Conservation (phyloP, 2,113 vertebrate species). For the Danionella cerebrum region DNA sequence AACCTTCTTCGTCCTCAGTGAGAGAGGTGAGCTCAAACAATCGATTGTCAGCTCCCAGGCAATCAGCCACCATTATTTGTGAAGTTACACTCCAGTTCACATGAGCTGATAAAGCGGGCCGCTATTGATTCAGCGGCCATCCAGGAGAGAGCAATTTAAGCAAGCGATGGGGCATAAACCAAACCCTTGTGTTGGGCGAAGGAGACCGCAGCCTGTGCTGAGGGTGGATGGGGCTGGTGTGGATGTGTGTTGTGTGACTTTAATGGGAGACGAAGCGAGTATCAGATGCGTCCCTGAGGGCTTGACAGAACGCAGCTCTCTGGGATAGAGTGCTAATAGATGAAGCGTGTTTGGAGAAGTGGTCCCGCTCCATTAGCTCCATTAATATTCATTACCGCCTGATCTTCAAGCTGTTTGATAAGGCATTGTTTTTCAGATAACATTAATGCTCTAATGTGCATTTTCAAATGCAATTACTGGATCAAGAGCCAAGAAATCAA, state of each 20-base stretch:
- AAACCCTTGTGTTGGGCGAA: conserved; percentile 54
- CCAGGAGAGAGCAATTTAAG: conserved; percentile 79
- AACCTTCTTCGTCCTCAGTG: conserved; percentile 20
- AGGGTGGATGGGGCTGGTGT: conserved; percentile 22
- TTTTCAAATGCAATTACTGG: background rate
- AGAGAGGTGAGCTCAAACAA: conserved; percentile 40
- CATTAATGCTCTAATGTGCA: background rate
- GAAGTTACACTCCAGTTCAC: conserved; percentile 87
- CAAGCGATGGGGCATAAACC: conserved; percentile 70
- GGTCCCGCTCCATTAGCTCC: conserved; percentile 43
- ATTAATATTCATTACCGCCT: conserved; percentile 66
- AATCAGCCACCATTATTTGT: conserved; percentile 83
- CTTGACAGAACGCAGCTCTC: conserved; percentile 31
- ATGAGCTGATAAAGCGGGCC: conserved; percentile 71
- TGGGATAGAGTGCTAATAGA: conserved; percentile 54
- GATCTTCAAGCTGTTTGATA: conserved; percentile 61
- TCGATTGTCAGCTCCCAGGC: conserved; percentile 73
- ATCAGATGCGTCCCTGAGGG: conserved; percentile 47
- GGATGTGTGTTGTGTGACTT: background rate
- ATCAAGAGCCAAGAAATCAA: background rate
- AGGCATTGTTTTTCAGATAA: conserved; percentile 50
- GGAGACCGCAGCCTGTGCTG: conserved; percentile 37
- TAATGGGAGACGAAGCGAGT: background rate
- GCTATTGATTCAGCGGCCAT: conserved; percentile 73
- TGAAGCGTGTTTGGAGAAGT: conserved; percentile 56